Percentiles rank a stretch among this genome's conserved stretches.
These are phyloP conservation scores for Cynopterus sphinx DNA, from an alignment of 2,797 vertebrate genomes.

Conservation along the genomic window DNA sequence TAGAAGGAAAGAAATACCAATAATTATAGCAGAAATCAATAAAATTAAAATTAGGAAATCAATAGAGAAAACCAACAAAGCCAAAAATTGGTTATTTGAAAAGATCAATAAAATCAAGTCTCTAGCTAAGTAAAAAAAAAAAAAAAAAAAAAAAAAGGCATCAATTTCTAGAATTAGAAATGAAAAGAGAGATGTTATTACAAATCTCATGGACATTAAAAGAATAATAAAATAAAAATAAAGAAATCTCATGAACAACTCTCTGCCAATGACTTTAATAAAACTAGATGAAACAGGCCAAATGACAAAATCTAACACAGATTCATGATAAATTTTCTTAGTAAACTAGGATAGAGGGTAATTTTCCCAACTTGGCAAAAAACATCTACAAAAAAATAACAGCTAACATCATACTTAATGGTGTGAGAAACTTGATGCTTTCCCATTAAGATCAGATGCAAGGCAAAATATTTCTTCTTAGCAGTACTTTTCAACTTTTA, in stretches of 20 bases:
- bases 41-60: not conserved
- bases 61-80: not conserved
- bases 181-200: not conserved
- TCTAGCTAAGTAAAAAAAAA: not conserved
- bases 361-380: not conserved
- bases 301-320: not conserved
- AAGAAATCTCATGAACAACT: not conserved
- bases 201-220: not conserved
- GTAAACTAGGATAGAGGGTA: not conserved
- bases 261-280: not conserved
- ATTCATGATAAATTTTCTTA: not conserved
- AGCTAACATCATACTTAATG: not conserved
- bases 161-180: not conserved
- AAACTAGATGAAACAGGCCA: not conserved
- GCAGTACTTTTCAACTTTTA: not conserved
- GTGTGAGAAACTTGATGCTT: not conserved
- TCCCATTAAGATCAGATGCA: not conserved
- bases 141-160: not conserved
- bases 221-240: not conserved
- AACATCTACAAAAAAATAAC: not conserved
- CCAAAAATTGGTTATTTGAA: not conserved
- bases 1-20: constrained; percentile 14
- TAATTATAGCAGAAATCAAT: not conserved
- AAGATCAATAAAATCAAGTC: not conserved
- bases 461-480: not conserved